Percentiles rank a stretch among this genome's conserved stretches.
phyloP scores from a whole-genome alignment of 2,888 invertebrate genomes.

The Heliconius hortense region DNA sequence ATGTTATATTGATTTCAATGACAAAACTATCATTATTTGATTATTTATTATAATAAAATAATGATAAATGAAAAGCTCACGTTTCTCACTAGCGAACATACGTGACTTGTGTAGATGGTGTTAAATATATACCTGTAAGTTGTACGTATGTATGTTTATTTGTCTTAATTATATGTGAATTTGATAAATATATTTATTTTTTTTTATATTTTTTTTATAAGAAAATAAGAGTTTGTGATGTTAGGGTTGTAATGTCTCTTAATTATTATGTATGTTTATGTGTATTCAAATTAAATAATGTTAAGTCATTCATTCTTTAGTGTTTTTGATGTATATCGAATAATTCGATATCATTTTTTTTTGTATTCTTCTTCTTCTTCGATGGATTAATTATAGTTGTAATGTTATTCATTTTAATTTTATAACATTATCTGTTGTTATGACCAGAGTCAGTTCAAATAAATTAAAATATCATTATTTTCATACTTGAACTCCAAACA shows the following conservation, averaged over 20 bases:
- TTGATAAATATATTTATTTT: neutral
- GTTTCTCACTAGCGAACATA: constrained; percentile 2
- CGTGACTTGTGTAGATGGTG: constrained; percentile 21
- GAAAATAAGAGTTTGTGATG: constrained; percentile 10
- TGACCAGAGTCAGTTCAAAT: neutral
- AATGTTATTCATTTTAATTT: neutral
- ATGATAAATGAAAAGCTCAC: constrained; percentile 3
- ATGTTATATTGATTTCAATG: no score
- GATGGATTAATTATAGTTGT: neutral
- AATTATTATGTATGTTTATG: neutral
- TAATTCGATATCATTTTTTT: neutral
- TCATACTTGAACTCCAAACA: neutral
- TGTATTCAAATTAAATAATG: neutral
- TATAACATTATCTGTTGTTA: neutral
- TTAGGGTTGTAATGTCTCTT: constrained; percentile 6
- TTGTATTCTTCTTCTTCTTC: neutral
- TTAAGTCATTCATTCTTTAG: neutral
- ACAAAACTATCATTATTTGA: no score
- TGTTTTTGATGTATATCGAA: neutral
- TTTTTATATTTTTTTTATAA: neutral
- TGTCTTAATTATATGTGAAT: neutral
- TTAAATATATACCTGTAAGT: neutral
- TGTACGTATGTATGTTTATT: neutral
- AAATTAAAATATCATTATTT: constrained; percentile 1
- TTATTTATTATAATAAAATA: neutral